Evolutionary conservation across 2,888 invertebrate species (phyloP).

Genomic region (Seira ritae): DNA sequence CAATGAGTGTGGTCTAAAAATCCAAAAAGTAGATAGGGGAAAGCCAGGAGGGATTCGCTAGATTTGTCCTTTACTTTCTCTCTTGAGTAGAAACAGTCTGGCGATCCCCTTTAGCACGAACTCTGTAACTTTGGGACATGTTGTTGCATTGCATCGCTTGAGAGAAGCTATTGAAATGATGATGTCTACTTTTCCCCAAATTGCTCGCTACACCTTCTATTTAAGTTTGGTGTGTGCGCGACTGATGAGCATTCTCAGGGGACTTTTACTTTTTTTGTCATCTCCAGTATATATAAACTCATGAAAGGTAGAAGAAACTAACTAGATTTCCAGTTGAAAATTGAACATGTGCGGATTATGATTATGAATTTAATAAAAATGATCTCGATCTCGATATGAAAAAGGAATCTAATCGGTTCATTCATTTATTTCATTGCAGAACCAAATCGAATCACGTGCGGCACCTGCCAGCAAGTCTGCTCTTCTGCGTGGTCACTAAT

Average conservation of each 20-base stretch:
- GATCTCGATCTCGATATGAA: no score
- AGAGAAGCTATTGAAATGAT: slow-evolving; percentile 20
- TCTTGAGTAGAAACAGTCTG: not conserved
- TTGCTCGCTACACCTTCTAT: not conserved
- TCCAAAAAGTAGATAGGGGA: not conserved
- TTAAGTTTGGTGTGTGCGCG: slow-evolving; percentile 9
- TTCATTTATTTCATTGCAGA: slow-evolving; percentile 13
- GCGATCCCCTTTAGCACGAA: not conserved
- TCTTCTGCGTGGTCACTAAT: slow-evolving; percentile 96
- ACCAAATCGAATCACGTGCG: slow-evolving; percentile 63
- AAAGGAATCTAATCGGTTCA: slow-evolving; percentile 6
- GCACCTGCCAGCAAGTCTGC: slow-evolving; percentile 87
- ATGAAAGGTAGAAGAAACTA: no score
- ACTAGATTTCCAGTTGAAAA: no score
- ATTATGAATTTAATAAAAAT: no score
- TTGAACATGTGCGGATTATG: no score
- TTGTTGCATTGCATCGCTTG: not conserved
- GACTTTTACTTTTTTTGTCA: slow-evolving; percentile 36
- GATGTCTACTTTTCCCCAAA: slow-evolving; percentile 20
- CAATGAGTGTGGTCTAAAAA: not conserved
- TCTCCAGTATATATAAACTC: no score
- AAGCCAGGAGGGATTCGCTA: not conserved
- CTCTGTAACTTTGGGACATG: no score
- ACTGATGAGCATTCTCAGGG: slow-evolving; percentile 71
- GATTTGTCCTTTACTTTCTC: not conserved